Evolutionary conservation across 2,113 vertebrate species (phyloP).

Genomic region (Azemiops feae): DNA sequence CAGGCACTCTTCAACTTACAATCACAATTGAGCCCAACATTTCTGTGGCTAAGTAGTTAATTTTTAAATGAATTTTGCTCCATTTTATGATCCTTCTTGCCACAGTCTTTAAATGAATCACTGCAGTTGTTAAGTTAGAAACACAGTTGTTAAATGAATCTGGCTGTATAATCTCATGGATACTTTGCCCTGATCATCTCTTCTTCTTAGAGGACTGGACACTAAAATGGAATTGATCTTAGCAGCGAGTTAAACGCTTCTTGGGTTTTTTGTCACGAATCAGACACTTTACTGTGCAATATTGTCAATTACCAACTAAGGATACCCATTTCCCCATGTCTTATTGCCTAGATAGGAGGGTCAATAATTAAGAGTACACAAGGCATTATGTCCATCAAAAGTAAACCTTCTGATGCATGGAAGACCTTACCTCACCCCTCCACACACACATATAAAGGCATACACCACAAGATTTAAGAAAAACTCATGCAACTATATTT

Average conservation of each 20-base stretch:
- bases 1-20: no score
- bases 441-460: neutral
- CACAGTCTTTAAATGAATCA: no score
- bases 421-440: neutral
- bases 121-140: no score
- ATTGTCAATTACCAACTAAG: slow-evolving; percentile 70
- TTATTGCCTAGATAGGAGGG: slow-evolving; percentile 62
- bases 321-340: slow-evolving; percentile 66
- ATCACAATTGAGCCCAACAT: no score
- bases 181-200: slow-evolving; percentile 42
- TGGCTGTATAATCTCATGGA: slow-evolving; percentile 30
- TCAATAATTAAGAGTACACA: slow-evolving; percentile 72
- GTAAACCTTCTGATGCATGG: slow-evolving; percentile 36
- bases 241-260: slow-evolving; percentile 68
- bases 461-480: neutral
- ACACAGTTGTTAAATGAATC: no score
- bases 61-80: no score
- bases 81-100: no score
- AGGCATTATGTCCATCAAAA: slow-evolving; percentile 57
- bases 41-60: no score
- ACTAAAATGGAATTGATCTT: slow-evolving; percentile 69
- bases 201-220: slow-evolving; percentile 33
- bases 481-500: neutral
- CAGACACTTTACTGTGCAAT: slow-evolving; percentile 61
- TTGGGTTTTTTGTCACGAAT: slow-evolving; percentile 60